Evolutionary conservation across 2,797 vertebrate species (phyloP).

Genomic region (Myotis myotis): DNA sequence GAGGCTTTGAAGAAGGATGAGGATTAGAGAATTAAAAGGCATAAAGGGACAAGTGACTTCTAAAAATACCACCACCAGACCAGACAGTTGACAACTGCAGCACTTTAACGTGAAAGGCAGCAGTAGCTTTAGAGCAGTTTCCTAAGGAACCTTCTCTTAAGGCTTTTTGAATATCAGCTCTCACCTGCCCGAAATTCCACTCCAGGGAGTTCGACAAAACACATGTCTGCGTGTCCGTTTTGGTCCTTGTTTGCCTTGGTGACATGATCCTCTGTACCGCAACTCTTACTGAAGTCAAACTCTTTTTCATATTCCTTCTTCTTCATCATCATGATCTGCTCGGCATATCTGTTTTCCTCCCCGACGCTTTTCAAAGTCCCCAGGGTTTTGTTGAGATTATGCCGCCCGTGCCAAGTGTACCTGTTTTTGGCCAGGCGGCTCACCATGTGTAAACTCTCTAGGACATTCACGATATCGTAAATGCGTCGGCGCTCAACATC

Average conservation of each 20-base stretch:
- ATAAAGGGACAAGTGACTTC: conserved; percentile 52
- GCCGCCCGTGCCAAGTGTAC: conserved; percentile 94
- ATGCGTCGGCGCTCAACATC: conserved; percentile 95
- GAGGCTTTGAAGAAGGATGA: conserved; percentile 85
- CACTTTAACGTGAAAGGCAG: background rate
- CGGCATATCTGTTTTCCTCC: conserved; percentile 90
- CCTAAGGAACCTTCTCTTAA: background rate
- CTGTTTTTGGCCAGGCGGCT: conserved; percentile 97
- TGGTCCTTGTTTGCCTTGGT: conserved; percentile 71
- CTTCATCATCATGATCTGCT: conserved; percentile 94
- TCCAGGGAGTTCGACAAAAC: conserved; percentile 93
- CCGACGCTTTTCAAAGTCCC: conserved; percentile 89
- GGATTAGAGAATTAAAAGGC: conserved; percentile 75
- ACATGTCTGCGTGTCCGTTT: conserved; percentile 87
- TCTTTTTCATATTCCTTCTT: conserved; percentile 87
- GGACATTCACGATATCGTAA: conserved; percentile 97
- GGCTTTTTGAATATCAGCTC: background rate
- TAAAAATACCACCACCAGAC: conserved; percentile 64
- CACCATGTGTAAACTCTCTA: conserved; percentile 98
- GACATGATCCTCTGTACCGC: conserved; percentile 85
- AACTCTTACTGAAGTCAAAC: conserved; percentile 82
- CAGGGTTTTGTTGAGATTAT: conserved; percentile 91
- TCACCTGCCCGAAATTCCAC: conserved; percentile 95
- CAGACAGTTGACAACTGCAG: background rate
- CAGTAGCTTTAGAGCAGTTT: background rate